Evolutionary conservation across 2,888 invertebrate genomes (phyloP).

Genomic region (Lithophane socia): DNA sequence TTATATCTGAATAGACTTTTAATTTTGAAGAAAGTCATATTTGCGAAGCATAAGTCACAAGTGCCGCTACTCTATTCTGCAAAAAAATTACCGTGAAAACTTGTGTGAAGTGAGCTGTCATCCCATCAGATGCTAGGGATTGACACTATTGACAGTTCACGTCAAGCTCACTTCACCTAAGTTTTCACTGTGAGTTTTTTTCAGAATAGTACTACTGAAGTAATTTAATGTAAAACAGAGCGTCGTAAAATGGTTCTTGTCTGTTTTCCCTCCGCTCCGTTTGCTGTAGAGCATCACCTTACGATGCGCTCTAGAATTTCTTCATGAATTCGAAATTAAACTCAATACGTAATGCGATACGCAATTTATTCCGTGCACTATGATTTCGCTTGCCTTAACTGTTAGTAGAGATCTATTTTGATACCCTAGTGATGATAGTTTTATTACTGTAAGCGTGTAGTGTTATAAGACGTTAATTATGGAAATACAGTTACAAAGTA

Average conservation of each 20-base stretch:
- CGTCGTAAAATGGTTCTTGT: neutral
- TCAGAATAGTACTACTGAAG: neutral
- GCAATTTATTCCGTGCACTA: slow-evolving; percentile 38
- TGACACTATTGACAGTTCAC: neutral
- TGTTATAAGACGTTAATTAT: slow-evolving; percentile 12
- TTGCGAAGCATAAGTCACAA: neutral
- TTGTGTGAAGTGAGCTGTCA: neutral
- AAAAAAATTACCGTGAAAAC: neutral
- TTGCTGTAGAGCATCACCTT: slow-evolving; percentile 6
- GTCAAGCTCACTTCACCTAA: neutral
- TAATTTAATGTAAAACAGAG: neutral
- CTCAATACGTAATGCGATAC: slow-evolving; percentile 39
- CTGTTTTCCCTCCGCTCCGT: neutral
- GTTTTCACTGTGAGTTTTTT: neutral
- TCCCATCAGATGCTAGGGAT: neutral
- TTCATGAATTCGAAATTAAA: slow-evolving; percentile 40
- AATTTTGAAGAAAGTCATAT: neutral
- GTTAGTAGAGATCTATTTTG: slow-evolving; percentile 43
- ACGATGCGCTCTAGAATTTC: slow-evolving; percentile 43
- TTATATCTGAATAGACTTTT: too few species aligned
- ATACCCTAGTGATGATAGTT: slow-evolving; percentile 50
- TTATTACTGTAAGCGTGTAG: slow-evolving; percentile 38
- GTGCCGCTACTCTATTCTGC: too few species aligned
- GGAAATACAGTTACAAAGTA: neutral
- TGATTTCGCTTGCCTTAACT: slow-evolving; percentile 47